Evolutionary conservation across 2,113 vertebrate species (phyloP).

Genomic region (Platichthys stellatus): DNA sequence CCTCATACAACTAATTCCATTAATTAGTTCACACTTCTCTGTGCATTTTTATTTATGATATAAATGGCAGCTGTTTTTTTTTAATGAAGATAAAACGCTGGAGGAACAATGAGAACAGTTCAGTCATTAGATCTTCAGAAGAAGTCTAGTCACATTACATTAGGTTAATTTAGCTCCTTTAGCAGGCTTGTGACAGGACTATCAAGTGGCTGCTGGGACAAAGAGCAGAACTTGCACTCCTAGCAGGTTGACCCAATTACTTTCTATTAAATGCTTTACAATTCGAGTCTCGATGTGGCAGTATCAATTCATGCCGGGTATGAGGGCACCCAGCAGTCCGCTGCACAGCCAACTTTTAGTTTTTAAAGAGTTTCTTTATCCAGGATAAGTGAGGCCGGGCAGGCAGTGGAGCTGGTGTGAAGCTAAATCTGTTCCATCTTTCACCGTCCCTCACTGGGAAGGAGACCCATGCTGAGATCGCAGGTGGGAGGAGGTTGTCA

Average conservation of each 20-base stretch:
- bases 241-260: slow-evolving; percentile 47
- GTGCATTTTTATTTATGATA: no score
- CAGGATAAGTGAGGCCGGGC: background rate
- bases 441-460: background rate
- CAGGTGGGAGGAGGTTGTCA: background rate
- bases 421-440: slow-evolving; percentile 2
- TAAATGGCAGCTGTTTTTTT: background rate
- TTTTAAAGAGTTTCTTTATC: background rate
- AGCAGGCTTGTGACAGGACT: slow-evolving; percentile 39
- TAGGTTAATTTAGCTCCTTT: slow-evolving; percentile 15
- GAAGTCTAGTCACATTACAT: background rate
- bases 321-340: slow-evolving; percentile 5
- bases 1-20: no score
- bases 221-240: slow-evolving; percentile 35
- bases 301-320: slow-evolving; percentile 11
- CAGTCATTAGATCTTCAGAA: slow-evolving; percentile 9
- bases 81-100: background rate
- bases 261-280: slow-evolving; percentile 39
- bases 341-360: slow-evolving; percentile 5
- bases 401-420: slow-evolving; percentile 11
- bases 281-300: slow-evolving; percentile 14
- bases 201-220: slow-evolving; percentile 43
- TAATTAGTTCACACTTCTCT: no score
- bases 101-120: background rate
- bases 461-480: background rate